Conservation (phyloP, 2,113 vertebrate genomes). For the Pseudopodoces humilis region DNA sequence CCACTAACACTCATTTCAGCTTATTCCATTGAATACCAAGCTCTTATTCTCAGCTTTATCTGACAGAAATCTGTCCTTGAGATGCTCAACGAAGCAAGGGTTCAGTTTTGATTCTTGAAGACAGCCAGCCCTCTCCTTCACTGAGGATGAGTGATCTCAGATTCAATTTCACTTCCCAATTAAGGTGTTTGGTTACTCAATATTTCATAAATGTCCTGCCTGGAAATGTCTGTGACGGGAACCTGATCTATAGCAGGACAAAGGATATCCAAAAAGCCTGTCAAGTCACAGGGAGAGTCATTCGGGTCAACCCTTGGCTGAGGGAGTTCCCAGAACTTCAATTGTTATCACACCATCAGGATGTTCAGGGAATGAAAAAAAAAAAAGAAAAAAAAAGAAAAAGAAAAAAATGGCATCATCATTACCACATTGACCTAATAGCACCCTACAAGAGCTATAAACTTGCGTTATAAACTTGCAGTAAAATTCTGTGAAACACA, state of each 20-base stretch:
- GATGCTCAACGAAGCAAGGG: not conserved
- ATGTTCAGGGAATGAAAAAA: not conserved
- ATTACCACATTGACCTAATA: not conserved
- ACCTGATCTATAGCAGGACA: conserved; percentile 3
- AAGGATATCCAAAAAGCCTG: not conserved
- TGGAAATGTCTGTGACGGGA: not conserved
- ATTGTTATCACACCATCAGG: not conserved
- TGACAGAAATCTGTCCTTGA: conserved; percentile 10
- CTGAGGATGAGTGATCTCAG: not conserved
- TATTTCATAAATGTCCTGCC: conserved; percentile 18
- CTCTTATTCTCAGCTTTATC: conserved; percentile 1
- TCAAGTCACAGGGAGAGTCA: not conserved
- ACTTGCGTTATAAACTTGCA: not conserved
- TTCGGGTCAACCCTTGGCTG: not conserved
- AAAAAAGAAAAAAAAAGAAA: too few species aligned
- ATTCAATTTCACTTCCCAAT: conserved; percentile 22
- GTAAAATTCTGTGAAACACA: not conserved
- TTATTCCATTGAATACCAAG: conserved; percentile 41
- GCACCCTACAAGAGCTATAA: not conserved
- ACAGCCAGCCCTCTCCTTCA: not conserved
- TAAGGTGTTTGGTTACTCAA: conserved; percentile 31
- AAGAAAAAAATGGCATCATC: not conserved
- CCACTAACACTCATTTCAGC: conserved; percentile 15
- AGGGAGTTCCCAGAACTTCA: conserved; percentile 13
- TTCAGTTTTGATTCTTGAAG: not conserved